Evolutionary conservation across 2,797 vertebrate species (phyloP), one percentile per base, ranked within the genome.

Genomic region (Chaetodon trifasciatus): DNA sequence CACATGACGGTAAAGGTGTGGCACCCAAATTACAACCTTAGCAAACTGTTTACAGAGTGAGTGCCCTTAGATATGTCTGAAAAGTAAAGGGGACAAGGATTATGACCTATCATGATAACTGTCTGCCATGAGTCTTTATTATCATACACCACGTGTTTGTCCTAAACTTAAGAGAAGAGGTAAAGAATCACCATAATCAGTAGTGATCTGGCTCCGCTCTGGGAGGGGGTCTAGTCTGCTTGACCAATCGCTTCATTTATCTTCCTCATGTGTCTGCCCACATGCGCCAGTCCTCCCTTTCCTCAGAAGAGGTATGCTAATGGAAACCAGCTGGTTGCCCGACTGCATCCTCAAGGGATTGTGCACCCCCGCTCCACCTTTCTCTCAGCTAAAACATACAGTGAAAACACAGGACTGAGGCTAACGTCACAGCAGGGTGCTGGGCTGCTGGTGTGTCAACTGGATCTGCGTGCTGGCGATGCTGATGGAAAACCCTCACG

Each of bases 301-400:
- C 87, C 53, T 68, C 71, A 78, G 83, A 80, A 87, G 86, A 94
- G 92, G 91, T 90, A 94, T 94, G 94, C 76, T 95, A 95, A 96
- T 96, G 87, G 83, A 70, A 96, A 92, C 86, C 96, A 96, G 94
- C 95, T 96, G 95, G 88, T 88, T 88, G 82, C 88, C 73, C 23
- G 19, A 74, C 87, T 86, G 58, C 83, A 93, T 93, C 90, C 89
- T 92, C 77, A 37, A 49, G 85, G 70, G 58, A 24, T 46, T 44
- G 24, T 23, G 23, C 70, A 6, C 77, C 82, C 74, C 76, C 23
- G 17, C 64, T 69, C 79, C 67, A 55, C 79, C 55, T 71, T 35
- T 55, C 74, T 40, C 83, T 75, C 64, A 66, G 73, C 70, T 88
- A 70, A 90, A 88, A 88, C 88, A 88, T 83, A 83, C 84, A 89